phyloP scores from a whole-genome alignment of 1,140 invertebrate species.

The Periplaneta americana region DNA sequence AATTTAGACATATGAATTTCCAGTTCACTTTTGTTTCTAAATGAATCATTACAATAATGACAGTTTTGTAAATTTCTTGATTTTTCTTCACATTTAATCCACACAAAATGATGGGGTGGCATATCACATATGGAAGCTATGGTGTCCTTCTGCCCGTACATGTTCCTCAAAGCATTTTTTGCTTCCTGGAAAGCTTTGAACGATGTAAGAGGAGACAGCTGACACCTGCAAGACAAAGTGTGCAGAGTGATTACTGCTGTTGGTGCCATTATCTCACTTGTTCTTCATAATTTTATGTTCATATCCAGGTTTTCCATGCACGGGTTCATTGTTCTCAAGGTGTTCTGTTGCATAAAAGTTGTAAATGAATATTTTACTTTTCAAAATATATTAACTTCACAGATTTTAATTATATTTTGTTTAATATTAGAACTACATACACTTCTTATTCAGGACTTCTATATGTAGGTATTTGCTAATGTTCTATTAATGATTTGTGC shows the following conservation, averaged over 20 bases:
- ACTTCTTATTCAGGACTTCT: too few relatives aligned
- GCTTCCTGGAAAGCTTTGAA: conserved; percentile 7
- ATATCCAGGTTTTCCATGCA: background rate
- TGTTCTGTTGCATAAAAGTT: background rate
- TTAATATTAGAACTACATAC: too few relatives aligned
- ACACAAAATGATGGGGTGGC: background rate
- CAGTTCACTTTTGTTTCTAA: background rate
- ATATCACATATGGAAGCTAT: background rate
- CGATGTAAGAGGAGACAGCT: background rate
- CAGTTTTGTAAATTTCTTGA: background rate
- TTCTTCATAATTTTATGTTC: background rate
- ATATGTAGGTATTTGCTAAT: too few relatives aligned
- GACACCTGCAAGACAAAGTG: conserved; percentile 13
- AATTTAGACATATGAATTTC: background rate
- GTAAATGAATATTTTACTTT: background rate
- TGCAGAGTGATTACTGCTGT: conserved; percentile 6
- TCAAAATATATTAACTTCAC: background rate
- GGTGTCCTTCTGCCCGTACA: background rate
- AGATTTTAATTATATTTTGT: too few relatives aligned
- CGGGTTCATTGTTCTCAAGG: background rate
- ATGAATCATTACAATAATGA: background rate
- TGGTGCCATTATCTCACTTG: background rate
- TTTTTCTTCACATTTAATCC: conserved; percentile 2
- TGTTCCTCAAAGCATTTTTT: background rate
- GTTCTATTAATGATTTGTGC: too few relatives aligned